Conservation (phyloP, 2,888 invertebrate genomes). For the Adela reaumurella region DNA sequence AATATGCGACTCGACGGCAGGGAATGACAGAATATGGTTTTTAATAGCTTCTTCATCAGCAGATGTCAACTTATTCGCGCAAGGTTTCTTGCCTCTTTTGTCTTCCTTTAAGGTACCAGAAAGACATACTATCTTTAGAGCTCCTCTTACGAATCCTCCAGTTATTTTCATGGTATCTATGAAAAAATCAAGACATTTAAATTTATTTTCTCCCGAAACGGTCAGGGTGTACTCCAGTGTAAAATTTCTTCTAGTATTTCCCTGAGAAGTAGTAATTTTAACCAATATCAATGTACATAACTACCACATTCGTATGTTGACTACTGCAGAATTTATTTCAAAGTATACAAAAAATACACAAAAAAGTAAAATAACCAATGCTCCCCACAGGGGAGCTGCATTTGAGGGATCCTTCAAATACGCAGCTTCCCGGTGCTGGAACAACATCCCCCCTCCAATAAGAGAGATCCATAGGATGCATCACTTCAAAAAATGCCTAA, state of each 20-base stretch:
- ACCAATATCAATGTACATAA: no score
- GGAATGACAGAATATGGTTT: slow-evolving; percentile 11
- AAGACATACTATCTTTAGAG: slow-evolving; percentile 7
- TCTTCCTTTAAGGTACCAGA: slow-evolving; percentile 11
- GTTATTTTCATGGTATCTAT: not conserved
- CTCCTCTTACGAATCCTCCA: slow-evolving; percentile 11
- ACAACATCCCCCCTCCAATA: no score
- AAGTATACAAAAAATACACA: no score
- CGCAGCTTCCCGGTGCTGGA: no score
- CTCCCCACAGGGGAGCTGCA: no score
- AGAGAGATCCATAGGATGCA: no score
- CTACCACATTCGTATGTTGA: no score
- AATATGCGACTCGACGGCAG: slow-evolving; percentile 12
- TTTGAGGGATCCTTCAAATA: no score
- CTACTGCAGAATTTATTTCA: no score
- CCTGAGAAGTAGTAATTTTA: slow-evolving; percentile 1
- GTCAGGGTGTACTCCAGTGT: slow-evolving; percentile 1
- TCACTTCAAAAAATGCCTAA: no score
- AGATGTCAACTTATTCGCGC: slow-evolving; percentile 9
- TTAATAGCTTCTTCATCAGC: slow-evolving; percentile 10
- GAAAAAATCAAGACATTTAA: not conserved
- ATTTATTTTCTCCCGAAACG: not conserved
- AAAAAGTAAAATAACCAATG: no score
- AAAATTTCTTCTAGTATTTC: slow-evolving; percentile 2
- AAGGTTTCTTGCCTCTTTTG: slow-evolving; percentile 10